These are phyloP conservation scores for Aleadryas rufinucha DNA, from an alignment of 2,113 vertebrate genomes.

Conservation along the genomic window DNA sequence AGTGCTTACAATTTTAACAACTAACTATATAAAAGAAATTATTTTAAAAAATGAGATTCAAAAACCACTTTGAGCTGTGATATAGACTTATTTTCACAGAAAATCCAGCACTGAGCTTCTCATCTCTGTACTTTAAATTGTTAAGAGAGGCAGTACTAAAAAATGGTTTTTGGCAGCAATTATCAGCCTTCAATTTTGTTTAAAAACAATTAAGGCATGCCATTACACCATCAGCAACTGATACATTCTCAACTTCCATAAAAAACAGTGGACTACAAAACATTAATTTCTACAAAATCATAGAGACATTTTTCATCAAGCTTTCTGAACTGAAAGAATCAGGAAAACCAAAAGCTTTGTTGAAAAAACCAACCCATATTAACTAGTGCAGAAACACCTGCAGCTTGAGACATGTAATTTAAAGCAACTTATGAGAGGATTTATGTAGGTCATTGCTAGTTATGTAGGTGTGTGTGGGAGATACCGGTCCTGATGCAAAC, in stretches of 20 bases:
- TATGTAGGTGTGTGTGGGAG: background rate
- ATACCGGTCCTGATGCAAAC: conserved; percentile 1
- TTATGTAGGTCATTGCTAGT: conserved; percentile 73
- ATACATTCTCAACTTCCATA: background rate
- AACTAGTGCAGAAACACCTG: conserved; percentile 58
- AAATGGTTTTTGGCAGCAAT: conserved; percentile 41
- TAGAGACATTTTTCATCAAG: background rate
- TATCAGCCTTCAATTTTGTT: conserved; percentile 37
- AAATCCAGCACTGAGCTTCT: conserved; percentile 7
- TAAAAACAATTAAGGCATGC: conserved; percentile 42
- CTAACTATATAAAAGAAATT: background rate
- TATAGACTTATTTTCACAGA: background rate
- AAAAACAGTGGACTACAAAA: conserved; percentile 29
- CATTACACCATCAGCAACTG: background rate
- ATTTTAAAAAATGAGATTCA: background rate
- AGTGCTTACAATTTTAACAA: background rate
- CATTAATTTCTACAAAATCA: conserved; percentile 27
- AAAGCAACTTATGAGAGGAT: conserved; percentile 18
- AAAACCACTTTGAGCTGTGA: background rate
- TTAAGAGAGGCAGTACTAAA: conserved; percentile 28
- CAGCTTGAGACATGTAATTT: background rate
- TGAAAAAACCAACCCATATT: background rate
- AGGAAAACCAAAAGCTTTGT: conserved; percentile 16
- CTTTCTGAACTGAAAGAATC: conserved; percentile 11
- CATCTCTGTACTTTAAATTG: background rate